A percentile compares a stretch with the other conserved stretches of the same genome.
Evolutionary conservation across 1,140 invertebrate species (phyloP).

Genomic region (Bombus breviceps): DNA sequence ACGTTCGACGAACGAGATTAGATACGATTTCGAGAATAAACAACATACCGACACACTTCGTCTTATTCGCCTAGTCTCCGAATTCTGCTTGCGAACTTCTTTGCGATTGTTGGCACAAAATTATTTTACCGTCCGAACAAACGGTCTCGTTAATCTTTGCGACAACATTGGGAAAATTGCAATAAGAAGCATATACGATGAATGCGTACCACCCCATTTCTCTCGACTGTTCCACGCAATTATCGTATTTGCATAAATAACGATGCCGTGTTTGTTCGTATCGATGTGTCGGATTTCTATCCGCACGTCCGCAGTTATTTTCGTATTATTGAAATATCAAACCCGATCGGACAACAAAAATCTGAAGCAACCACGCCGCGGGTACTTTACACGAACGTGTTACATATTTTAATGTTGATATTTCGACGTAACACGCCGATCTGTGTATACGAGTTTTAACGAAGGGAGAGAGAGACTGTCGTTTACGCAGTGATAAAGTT

Average conservation of each 20-base stretch:
- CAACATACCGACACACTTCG: too few relatives aligned
- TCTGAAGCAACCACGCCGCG: too few relatives aligned
- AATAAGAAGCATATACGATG: not conserved
- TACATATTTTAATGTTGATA: not conserved
- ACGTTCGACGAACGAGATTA: not conserved
- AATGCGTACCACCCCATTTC: too few relatives aligned
- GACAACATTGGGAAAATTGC: not conserved
- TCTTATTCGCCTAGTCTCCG: not conserved
- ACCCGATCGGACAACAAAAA: not conserved
- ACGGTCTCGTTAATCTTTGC: not conserved
- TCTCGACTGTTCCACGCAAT: not conserved
- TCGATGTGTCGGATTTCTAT: conserved; percentile 38
- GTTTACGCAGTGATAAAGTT: not conserved
- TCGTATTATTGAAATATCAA: conserved; percentile 6
- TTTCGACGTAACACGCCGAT: not conserved
- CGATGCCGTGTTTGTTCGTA: conserved; percentile 24
- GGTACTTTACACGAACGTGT: not conserved
- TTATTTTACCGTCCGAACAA: too few relatives aligned
- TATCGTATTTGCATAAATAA: conserved; percentile 37
- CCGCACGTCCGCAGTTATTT: conserved; percentile 23
- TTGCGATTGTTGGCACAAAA: too few relatives aligned
- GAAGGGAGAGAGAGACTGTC: not conserved
- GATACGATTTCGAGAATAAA: not conserved
- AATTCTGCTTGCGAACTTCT: not conserved
- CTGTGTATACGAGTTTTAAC: not conserved